Conservation (phyloP, 2,888 invertebrate genomes). For the Dasysyrphus albostriatus region DNA sequence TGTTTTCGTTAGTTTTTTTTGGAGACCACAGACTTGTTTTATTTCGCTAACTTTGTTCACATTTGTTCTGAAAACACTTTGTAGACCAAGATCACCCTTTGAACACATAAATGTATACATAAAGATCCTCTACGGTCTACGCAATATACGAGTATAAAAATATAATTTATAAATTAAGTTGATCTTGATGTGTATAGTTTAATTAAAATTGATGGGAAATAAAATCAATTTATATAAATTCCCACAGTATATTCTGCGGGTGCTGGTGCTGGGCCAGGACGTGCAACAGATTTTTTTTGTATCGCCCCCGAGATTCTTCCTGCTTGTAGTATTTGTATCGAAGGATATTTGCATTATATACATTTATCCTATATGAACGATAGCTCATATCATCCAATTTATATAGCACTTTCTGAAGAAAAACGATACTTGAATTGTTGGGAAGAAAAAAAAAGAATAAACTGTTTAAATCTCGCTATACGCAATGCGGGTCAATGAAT, state of each 20-base stretch:
- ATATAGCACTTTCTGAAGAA: conserved; percentile 39
- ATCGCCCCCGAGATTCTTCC: conserved; percentile 58
- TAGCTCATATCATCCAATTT: conserved; percentile 1
- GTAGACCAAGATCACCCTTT: background rate
- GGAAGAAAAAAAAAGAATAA: conserved; percentile 32
- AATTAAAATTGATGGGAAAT: conserved; percentile 57
- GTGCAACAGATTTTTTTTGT: conserved; percentile 64
- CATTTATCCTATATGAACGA: background rate
- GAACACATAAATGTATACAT: background rate
- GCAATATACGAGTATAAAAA: background rate
- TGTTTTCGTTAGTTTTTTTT: no score
- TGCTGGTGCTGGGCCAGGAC: conserved; percentile 45
- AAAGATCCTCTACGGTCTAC: background rate
- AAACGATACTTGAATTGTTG: conserved; percentile 22
- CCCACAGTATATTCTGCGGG: conserved; percentile 74
- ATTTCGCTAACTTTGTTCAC: no score
- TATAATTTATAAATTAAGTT: conserved; percentile 14
- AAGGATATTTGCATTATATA: conserved; percentile 65
- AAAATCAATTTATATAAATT: conserved; percentile 62
- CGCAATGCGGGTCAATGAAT: conserved; percentile 68
- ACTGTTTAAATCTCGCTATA: conserved; percentile 49
- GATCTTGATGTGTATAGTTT: conserved; percentile 42
- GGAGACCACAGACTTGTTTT: no score
- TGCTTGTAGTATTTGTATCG: conserved; percentile 3
- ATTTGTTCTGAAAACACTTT: background rate